Conservation (phyloP, 2,113 vertebrate species). For the Nipponia nippon region DNA sequence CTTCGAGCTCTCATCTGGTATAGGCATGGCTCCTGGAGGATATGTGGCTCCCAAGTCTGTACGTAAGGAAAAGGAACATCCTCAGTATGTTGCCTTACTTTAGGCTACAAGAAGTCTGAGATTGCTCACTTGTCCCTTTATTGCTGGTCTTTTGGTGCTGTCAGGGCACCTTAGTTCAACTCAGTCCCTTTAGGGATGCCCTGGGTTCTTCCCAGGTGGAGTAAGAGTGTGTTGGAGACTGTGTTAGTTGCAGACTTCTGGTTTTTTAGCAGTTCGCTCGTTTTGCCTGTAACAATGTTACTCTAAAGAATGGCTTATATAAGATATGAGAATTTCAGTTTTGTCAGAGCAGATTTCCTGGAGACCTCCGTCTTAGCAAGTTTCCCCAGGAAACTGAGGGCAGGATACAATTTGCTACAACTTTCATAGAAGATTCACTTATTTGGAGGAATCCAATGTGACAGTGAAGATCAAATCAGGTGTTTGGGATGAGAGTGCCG, state of each 20-base stretch:
- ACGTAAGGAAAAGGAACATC: slow-evolving; percentile 57
- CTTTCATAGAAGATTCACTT: neutral
- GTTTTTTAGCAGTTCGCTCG: neutral
- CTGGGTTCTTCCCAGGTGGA: neutral
- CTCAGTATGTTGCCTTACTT: neutral
- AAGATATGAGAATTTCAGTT: neutral
- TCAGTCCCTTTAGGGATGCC: neutral
- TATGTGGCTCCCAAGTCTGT: slow-evolving; percentile 87
- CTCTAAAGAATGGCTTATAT: neutral
- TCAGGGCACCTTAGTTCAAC: neutral
- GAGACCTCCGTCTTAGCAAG: neutral
- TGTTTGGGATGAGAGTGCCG: neutral
- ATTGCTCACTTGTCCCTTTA: neutral
- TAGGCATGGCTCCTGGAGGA: slow-evolving; percentile 92
- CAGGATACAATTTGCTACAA: neutral
- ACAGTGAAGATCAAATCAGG: neutral
- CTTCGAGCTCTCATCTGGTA: slow-evolving; percentile 93
- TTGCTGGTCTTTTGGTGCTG: neutral
- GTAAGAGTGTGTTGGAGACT: neutral
- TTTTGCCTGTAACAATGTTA: neutral
- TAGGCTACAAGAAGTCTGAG: neutral
- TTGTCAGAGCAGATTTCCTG: neutral
- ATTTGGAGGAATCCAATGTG: neutral
- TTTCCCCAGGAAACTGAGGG: neutral
- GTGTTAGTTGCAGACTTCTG: neutral